These are phyloP conservation scores for Acropora tenuis DNA, from an alignment of 64 coral and sea anemone genomes.

Conservation along the genomic window DNA sequence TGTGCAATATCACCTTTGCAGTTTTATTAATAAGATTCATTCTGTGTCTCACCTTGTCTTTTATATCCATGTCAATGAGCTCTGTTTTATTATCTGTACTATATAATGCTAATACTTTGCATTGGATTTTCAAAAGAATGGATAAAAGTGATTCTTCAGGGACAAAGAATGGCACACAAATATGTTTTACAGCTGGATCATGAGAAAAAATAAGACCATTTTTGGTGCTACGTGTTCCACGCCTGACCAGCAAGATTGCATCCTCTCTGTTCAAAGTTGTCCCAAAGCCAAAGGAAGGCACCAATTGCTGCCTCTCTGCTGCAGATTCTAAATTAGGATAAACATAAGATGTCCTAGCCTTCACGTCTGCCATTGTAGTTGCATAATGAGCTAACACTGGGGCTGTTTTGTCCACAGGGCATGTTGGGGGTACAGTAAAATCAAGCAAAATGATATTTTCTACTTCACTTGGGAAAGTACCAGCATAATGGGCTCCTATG, in stretches of 20 bases:
- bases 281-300: not conserved
- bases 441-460: conserved; percentile 72
- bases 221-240: conserved; percentile 1
- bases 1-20: not conserved
- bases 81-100: not conserved
- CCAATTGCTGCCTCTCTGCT: not conserved
- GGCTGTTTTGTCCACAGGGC: not conserved
- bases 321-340: conserved; percentile 17
- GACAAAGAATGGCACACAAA: not conserved
- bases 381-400: not conserved
- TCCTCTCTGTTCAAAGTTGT: not conserved
- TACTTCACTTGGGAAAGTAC: conserved; percentile 75
- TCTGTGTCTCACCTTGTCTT: not conserved
- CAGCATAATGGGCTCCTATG: conserved; percentile 65
- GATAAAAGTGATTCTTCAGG: not conserved
- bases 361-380: not conserved
- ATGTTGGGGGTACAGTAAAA: not conserved
- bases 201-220: conserved; percentile 23
- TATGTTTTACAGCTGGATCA: not conserved
- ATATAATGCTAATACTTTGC: not conserved
- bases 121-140: conserved; percentile 22
- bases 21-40: not conserved
- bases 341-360: not conserved
- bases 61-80: not conserved
- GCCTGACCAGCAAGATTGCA: not conserved